These are phyloP conservation scores for Bimastos eiseni DNA, from an alignment of 2,888 invertebrate genomes.

Conservation along the genomic window DNA sequence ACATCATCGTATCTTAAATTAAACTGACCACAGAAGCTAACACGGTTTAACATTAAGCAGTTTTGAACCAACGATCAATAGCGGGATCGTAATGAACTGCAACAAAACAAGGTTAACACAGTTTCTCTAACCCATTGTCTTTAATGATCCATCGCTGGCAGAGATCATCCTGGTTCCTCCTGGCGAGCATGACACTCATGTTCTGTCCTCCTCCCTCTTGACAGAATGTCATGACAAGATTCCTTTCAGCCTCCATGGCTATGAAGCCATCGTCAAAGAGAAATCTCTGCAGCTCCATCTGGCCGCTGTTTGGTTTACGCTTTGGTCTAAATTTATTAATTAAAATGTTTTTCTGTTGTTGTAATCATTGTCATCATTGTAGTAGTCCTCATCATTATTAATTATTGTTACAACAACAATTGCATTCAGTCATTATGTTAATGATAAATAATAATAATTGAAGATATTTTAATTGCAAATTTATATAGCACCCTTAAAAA, in stretches of 20 bases:
- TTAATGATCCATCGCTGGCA: constrained; percentile 57
- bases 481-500: too few relatives aligned
- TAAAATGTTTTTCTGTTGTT: background rate
- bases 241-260: constrained; percentile 48
- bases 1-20: too few relatives aligned
- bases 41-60: background rate
- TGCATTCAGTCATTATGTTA: too few relatives aligned
- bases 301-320: background rate
- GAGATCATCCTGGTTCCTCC: constrained; percentile 55
- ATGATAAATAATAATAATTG: background rate
- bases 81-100: background rate
- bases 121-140: constrained; percentile 53
- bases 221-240: constrained; percentile 55
- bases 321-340: constrained; percentile 16
- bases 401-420: background rate
- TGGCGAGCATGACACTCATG: constrained; percentile 55
- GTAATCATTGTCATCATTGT: background rate
- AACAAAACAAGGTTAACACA: background rate
- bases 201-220: constrained; percentile 52
- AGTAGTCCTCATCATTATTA: background rate
- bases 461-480: too few relatives aligned
- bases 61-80: background rate
- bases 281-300: constrained; percentile 51
- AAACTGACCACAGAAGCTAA: too few relatives aligned
- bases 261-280: constrained; percentile 57